phyloP scores from a whole-genome alignment of 2,113 vertebrate genomes.

The Cariama cristata region DNA sequence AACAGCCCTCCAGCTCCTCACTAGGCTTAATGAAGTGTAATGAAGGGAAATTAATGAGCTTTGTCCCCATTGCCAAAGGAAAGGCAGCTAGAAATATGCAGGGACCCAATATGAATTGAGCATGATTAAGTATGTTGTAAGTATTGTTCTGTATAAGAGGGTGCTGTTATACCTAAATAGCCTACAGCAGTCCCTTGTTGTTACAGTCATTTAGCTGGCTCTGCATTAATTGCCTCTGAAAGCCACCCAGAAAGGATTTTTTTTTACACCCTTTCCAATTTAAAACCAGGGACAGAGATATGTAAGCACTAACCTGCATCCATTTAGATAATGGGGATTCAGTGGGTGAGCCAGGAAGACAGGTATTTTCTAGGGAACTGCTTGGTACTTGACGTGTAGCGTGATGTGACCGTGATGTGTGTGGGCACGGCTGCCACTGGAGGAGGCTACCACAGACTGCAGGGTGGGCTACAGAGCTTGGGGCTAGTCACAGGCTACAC shows the following conservation, averaged over 20 bases:
- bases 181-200: background rate
- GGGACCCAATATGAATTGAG: constrained; percentile 9
- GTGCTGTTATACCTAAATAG: constrained; percentile 9
- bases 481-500: background rate
- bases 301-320: background rate
- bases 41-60: constrained; percentile 49
- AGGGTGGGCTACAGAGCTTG: background rate
- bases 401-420: fast-evolving
- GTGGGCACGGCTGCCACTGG: background rate
- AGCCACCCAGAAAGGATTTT: background rate
- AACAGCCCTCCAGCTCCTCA: background rate
- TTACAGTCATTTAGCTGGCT: background rate
- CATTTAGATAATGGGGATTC: background rate
- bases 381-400: background rate
- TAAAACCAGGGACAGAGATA: background rate
- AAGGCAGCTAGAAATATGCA: constrained; percentile 2
- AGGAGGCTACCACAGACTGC: background rate
- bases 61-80: constrained; percentile 12
- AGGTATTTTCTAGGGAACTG: background rate
- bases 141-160: constrained; percentile 18
- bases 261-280: background rate
- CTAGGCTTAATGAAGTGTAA: constrained; percentile 26
- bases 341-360: background rate
- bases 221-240: constrained; percentile 22
- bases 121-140: constrained; percentile 37